These are phyloP conservation scores for Hedya salicella DNA, from an alignment of 2,888 invertebrate genomes.

Conservation along the genomic window DNA sequence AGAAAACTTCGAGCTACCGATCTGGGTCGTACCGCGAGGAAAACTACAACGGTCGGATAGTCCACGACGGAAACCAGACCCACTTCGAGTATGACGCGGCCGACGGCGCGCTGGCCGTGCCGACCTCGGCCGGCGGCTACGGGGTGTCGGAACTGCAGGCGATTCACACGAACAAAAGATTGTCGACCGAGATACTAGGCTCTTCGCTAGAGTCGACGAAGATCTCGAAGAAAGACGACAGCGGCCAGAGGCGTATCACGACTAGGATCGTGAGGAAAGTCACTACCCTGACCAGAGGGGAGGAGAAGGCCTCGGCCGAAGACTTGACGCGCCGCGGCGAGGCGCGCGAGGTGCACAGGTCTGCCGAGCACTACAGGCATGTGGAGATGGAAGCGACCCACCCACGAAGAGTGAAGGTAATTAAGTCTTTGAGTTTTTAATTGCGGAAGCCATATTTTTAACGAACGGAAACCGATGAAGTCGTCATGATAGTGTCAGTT, in stretches of 20 bases:
- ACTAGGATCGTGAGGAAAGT: slow-evolving; percentile 95
- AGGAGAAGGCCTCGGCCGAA: slow-evolving; percentile 90
- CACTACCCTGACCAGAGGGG: slow-evolving; percentile 94
- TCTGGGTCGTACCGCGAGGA: slow-evolving; percentile 76
- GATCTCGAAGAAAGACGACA: slow-evolving; percentile 91
- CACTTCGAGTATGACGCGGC: slow-evolving; percentile 80
- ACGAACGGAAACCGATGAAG: slow-evolving; percentile 28
- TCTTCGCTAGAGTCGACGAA: slow-evolving; percentile 93
- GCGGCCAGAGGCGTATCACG: slow-evolving; percentile 92
- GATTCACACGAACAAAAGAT: slow-evolving; percentile 91
- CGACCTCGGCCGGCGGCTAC: slow-evolving; percentile 73
- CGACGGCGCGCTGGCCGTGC: slow-evolving; percentile 75
- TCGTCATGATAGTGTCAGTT: slow-evolving; percentile 33
- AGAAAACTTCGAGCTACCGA: slow-evolving; percentile 71
- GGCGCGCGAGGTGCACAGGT: slow-evolving; percentile 82
- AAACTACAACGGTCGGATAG: slow-evolving; percentile 77
- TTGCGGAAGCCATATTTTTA: slow-evolving; percentile 28
- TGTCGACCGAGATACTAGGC: slow-evolving; percentile 94
- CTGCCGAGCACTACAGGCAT: slow-evolving; percentile 84
- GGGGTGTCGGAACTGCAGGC: slow-evolving; percentile 88
- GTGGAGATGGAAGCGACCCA: slow-evolving; percentile 85
- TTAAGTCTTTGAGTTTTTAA: slow-evolving; percentile 41
- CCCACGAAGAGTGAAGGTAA: slow-evolving; percentile 92
- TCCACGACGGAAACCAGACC: slow-evolving; percentile 80
- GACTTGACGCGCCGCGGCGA: slow-evolving; percentile 86